These are phyloP conservation scores for Lagopus muta DNA, from an alignment of 2,113 vertebrate genomes.

Conservation along the genomic window DNA sequence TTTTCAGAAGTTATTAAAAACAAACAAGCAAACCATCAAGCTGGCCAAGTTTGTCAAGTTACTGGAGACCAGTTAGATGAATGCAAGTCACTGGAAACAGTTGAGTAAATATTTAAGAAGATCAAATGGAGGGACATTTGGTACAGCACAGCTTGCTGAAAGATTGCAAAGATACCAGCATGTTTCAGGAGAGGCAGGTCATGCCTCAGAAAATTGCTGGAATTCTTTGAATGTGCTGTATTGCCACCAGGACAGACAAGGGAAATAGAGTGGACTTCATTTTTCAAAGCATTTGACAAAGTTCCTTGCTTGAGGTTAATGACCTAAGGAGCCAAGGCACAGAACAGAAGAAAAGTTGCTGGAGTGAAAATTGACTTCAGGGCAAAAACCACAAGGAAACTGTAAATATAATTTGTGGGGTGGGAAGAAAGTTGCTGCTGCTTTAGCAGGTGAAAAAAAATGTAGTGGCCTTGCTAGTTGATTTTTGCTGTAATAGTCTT, in stretches of 20 bases:
- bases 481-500: neutral
- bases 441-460: neutral
- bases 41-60: slow-evolving; percentile 35
- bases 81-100: slow-evolving; percentile 57
- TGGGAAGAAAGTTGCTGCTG: slow-evolving; percentile 12
- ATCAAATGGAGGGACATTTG: slow-evolving; percentile 55
- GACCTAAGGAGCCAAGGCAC: slow-evolving; percentile 47
- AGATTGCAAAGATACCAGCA: slow-evolving; percentile 49
- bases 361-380: slow-evolving; percentile 69
- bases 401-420: slow-evolving; percentile 49
- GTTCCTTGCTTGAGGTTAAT: slow-evolving; percentile 61
- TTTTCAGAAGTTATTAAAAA: slow-evolving; percentile 29
- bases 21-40: slow-evolving; percentile 21
- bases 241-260: slow-evolving; percentile 54
- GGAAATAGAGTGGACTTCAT: slow-evolving; percentile 30
- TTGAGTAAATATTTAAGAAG: slow-evolving; percentile 69
- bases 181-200: slow-evolving; percentile 57
- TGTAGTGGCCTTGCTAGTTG: neutral
- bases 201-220: slow-evolving; percentile 42
- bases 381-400: slow-evolving; percentile 53
- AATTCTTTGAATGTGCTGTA: slow-evolving; percentile 59
- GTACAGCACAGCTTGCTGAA: slow-evolving; percentile 56
- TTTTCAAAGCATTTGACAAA: slow-evolving; percentile 68
- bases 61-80: slow-evolving; percentile 60
- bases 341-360: slow-evolving; percentile 57